A percentile compares a stretch with the other conserved stretches of the same genome.
Evolutionary conservation across 2,888 invertebrate species (phyloP).

Genomic region (Tipula vernalis): DNA sequence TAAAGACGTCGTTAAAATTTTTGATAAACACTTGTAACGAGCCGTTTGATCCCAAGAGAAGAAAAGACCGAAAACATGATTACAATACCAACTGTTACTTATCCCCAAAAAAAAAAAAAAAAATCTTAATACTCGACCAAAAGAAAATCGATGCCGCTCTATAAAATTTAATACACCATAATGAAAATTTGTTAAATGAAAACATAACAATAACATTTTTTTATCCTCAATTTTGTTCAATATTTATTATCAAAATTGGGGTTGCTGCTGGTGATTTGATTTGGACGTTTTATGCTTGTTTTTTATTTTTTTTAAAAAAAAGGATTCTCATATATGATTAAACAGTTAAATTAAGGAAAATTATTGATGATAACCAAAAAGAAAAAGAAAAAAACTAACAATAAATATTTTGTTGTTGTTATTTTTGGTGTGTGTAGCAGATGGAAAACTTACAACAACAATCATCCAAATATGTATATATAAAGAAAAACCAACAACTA

Average conservation of each 20-base stretch:
- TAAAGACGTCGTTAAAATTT: not conserved
- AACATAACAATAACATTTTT: not conserved
- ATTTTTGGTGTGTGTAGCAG: not conserved
- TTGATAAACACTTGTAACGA: not conserved
- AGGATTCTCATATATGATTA: not conserved
- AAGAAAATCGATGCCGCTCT: not conserved
- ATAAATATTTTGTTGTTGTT: not conserved
- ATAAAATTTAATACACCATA: not conserved
- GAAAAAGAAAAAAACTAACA: not conserved
- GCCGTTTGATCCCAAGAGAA: not conserved
- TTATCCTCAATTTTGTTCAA: not conserved
- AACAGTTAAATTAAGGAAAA: not conserved
- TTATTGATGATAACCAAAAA: not conserved
- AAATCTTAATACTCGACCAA: not conserved
- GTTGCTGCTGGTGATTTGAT: not conserved
- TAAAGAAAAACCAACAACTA: not conserved
- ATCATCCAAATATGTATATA: not conserved
- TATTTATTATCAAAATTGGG: slow-evolving; percentile 4
- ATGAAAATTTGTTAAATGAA: slow-evolving; percentile 4
- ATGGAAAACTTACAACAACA: not conserved
- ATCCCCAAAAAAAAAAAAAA: not conserved
- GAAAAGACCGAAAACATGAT: not conserved
- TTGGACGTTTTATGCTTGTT: not conserved
- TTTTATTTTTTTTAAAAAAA: not conserved
- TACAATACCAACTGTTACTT: not conserved